These are phyloP conservation scores for Serrognathus titanus DNA, from an alignment of 2,888 invertebrate genomes.

Conservation along the genomic window DNA sequence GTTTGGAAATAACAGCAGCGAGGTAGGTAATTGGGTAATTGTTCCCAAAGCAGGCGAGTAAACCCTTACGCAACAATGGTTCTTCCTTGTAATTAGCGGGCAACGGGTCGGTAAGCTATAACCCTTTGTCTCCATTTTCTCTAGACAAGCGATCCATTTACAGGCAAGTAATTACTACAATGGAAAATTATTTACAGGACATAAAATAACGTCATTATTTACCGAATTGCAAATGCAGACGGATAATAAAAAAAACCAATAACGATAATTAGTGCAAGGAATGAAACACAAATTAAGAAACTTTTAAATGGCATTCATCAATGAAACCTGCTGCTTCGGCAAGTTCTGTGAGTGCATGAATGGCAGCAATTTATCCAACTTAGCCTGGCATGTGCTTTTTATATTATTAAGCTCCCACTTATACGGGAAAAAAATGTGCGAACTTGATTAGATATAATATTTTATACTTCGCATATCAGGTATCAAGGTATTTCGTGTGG, in stretches of 20 bases:
- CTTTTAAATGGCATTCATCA: too few species aligned
- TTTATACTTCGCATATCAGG: too few species aligned
- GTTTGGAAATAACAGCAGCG: slow-evolving; percentile 2
- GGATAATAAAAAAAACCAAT: neutral
- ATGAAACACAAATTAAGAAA: slow-evolving; percentile 4
- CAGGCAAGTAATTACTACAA: slow-evolving; percentile 33
- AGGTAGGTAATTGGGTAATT: slow-evolving; percentile 41
- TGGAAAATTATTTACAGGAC: slow-evolving; percentile 18
- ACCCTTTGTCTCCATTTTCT: slow-evolving; percentile 29
- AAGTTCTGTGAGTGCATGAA: too few species aligned
- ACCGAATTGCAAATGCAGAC: slow-evolving; percentile 4
- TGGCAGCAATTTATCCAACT: too few species aligned
- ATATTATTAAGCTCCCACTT: too few species aligned
- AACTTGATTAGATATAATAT: too few species aligned
- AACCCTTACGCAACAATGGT: slow-evolving; percentile 41
- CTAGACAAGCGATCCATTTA: slow-evolving; percentile 28
- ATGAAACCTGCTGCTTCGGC: too few species aligned
- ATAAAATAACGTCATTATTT: slow-evolving; percentile 10
- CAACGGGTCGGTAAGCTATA: slow-evolving; percentile 37
- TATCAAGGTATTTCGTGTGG: too few species aligned
- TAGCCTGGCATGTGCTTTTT: too few species aligned
- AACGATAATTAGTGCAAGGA: neutral
- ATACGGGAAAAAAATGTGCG: too few species aligned
- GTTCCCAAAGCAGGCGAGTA: slow-evolving; percentile 38
- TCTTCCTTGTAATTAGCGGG: slow-evolving; percentile 43